These are phyloP conservation scores for Malthinus seriepunctatus DNA, from an alignment of 2,888 invertebrate species.

Conservation along the genomic window DNA sequence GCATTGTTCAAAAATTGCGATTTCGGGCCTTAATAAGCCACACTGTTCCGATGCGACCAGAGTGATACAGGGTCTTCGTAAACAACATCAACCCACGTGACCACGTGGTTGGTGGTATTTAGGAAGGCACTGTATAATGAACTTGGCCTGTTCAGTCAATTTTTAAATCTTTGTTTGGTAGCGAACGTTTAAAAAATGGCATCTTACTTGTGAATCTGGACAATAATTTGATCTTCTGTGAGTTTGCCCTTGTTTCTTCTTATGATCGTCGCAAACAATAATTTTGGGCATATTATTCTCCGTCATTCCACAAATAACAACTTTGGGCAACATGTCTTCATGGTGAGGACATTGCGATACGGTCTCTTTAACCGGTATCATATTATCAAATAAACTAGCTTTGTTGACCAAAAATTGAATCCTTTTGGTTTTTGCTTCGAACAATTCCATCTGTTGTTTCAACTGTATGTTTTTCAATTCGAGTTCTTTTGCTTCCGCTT, in stretches of 20 bases:
- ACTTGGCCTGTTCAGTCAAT: no score
- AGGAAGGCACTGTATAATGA: no score
- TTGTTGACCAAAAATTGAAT: slow-evolving; percentile 61
- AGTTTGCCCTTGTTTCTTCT: slow-evolving; percentile 28
- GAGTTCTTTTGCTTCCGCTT: slow-evolving; percentile 59
- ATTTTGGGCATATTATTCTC: slow-evolving; percentile 60
- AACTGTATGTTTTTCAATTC: slow-evolving; percentile 62
- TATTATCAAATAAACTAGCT: slow-evolving; percentile 49
- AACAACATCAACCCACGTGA: no score
- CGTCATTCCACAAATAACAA: slow-evolving; percentile 59
- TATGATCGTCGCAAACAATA: slow-evolving; percentile 57
- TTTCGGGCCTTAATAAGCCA: no score
- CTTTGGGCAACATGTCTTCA: slow-evolving; percentile 56
- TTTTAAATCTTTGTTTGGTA: no score
- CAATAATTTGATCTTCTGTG: no score
- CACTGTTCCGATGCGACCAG: no score
- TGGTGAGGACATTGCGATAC: slow-evolving; percentile 27
- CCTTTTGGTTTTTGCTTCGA: slow-evolving; percentile 63
- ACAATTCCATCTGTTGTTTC: slow-evolving; percentile 63
- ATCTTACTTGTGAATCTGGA: no score
- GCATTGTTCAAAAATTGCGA: no score
- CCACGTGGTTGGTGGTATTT: no score
- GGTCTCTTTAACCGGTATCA: slow-evolving; percentile 37
- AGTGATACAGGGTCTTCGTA: no score
- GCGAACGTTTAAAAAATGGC: no score